A percentile compares a stretch with the other conserved stretches of the same genome.
Evolutionary conservation across 2,888 invertebrate species (phyloP).

Genomic region (Lasioglossum lativentre): DNA sequence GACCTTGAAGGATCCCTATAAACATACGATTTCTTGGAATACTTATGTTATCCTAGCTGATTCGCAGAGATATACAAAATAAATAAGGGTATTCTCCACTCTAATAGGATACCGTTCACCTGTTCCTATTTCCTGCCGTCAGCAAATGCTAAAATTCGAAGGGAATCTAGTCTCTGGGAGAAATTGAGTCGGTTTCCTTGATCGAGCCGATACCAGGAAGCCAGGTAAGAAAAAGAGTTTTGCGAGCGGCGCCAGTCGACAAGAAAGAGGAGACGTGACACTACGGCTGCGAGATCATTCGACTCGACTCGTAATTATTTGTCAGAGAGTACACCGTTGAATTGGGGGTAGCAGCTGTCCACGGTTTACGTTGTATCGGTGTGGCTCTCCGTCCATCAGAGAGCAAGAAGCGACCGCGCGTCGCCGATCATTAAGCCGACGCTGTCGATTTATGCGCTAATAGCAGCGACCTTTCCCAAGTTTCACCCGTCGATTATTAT

Average conservation of each 20-base stretch:
- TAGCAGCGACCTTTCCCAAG: conserved; percentile 11
- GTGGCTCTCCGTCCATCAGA: background rate
- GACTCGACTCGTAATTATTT: background rate
- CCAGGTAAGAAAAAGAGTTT: background rate
- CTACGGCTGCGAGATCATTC: background rate
- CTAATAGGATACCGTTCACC: no score
- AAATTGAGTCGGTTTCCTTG: background rate
- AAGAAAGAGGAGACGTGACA: background rate
- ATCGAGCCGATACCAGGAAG: background rate
- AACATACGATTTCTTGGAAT: no score
- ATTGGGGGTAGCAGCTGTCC: conserved; percentile 2
- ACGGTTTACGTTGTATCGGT: background rate
- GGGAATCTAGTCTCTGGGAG: background rate
- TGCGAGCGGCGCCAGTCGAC: background rate
- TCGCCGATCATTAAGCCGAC: background rate
- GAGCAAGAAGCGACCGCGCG: background rate
- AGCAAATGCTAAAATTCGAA: no score
- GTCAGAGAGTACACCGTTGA: background rate
- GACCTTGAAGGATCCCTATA: no score
- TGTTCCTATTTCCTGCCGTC: no score
- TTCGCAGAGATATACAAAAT: no score
- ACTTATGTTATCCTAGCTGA: no score
- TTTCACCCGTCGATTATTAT: conserved; percentile 24
- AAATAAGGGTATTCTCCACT: no score
- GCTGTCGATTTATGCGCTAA: background rate